Base-by-base conservation (phyloP, 2,797 vertebrate genomes). In the Lophura swinhoii region DNA sequence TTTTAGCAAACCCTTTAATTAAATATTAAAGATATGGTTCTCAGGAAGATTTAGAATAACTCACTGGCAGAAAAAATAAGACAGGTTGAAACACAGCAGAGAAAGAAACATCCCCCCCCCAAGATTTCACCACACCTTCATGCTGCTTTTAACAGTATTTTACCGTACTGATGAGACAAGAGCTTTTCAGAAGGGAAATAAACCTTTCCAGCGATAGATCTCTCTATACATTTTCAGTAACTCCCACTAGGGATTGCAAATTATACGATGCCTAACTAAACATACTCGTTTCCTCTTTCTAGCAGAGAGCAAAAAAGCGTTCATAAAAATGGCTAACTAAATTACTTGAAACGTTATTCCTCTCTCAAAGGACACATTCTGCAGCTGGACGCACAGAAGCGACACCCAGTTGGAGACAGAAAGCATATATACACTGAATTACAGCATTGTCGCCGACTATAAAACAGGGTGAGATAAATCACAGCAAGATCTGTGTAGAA, bases 1-100 rank as follows among this genome's bases (percentile, higher is more conserved):
- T 95, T 96, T 91, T 71, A 92, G 87, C 94, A 88, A 96, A 92
- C 91, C 91, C 91, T 93, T 95, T 95, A 94, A 96, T 96, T 95
- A 94, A 95, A 82, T 94, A 96, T 95, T 95, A 95, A 95, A 94
- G 89, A 96, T 94, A 94, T 0, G 55, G 85, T 92, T 95, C 91
- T 95, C 87, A 77, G 93, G 93, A 95, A 92, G 91, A 78, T 94
- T 95, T 91, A 91, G 95, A 96, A 96, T 92, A 95, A 94, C 80
- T 81, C 60, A 88, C 73, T 79, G 89, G 88, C 73, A 91, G 82
- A 70, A 90, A 94, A 82, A 93, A 93, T 70, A 55, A 87, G 67
- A 49, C 66, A 90, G 70, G 74, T 87, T 93, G 93, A 96, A 95
- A 91, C 88, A 21, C 35, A 73, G 77, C 70, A 55, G n/a, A 88